Base-by-base conservation (phyloP, 2,888 invertebrate species). In the Fissipunctia ypsillon region DNA sequence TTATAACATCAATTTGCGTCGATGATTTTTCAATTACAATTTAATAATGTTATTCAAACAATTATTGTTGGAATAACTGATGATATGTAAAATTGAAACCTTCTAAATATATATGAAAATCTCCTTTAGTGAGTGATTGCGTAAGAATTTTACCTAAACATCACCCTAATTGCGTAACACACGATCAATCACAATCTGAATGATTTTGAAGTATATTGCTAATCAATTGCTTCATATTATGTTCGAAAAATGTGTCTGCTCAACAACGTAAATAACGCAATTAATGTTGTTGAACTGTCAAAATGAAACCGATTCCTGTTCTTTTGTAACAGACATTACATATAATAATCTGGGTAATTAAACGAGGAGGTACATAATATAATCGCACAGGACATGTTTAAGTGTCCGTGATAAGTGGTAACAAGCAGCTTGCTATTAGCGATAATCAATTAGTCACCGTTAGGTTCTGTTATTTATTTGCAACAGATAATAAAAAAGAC, bases 371-470 rank as follows among this genome's bases (percentile, higher is more conserved):
- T 41, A 35, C 41, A 50, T 12, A 64, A 43, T 57, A n/a, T 73
- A 66, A 73, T 48, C 54, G 31, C 22, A 19, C 38, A 66, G 52
- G 66, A 48, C 48, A 43, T 35, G 61, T 76, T 73, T 50, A 57
- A 63, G 67, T 43, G 48, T 50, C 10, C 19, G 50, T 43, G 45
- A 73, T 57, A 74, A 74, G 22, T 35, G 48, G 16, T 38, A 38
- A 60, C 54, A 73, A 66, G 61, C n/a, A n/a, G n/a, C n/a, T 28
- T 57, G 31, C 41, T n/a, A 67, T 28, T n/a, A 50, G 31, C 14
- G 35, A 63, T 67, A 35, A 73, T 73, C 35, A 63, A 67, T 76
- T 67, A 63, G 48, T 63, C 65, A 25, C n/a, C 41, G 57, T n/a
- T 43, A 50, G 16, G 0, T 35, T 41, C 16, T 16, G 31, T 52